These are phyloP conservation scores for Lucifuga dentata DNA, from an alignment of 2,113 vertebrate species.

Conservation along the genomic window DNA sequence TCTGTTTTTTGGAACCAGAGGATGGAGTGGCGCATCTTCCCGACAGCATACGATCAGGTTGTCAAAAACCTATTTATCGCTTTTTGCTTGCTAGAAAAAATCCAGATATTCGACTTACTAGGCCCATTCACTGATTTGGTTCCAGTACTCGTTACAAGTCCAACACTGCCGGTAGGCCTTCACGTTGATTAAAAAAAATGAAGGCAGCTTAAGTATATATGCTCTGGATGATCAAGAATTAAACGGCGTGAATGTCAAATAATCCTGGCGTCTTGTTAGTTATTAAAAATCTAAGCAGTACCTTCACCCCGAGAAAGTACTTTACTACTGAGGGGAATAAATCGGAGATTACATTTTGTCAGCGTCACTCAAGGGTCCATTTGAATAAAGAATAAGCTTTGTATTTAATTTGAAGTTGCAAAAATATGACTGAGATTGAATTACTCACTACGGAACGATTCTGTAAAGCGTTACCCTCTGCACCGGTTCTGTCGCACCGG, in stretches of 20 bases:
- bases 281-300: not conserved
- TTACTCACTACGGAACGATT: not conserved
- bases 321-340: not conserved
- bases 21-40: constrained; percentile 15
- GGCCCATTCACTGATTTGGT: not conserved
- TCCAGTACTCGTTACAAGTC: not conserved
- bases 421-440: not conserved
- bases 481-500: constrained; percentile 36
- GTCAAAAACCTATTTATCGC: not conserved
- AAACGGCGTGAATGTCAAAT: not conserved
- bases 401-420: not conserved
- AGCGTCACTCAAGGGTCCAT: no score
- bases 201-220: not conserved
- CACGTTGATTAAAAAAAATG: not conserved
- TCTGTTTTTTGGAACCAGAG: constrained; percentile 2
- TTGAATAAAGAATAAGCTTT: no score
- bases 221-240: not conserved
- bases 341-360: not conserved
- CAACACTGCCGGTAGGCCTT: not conserved
- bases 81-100: not conserved
- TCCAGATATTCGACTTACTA: not conserved
- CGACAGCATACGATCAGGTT: not conserved
- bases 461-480: constrained; percentile 33
- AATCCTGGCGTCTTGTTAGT: not conserved
- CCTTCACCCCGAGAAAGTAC: no score